Conservation (phyloP, 35 echinoderm and acorn worm genomes). For the Diadema setosum region DNA sequence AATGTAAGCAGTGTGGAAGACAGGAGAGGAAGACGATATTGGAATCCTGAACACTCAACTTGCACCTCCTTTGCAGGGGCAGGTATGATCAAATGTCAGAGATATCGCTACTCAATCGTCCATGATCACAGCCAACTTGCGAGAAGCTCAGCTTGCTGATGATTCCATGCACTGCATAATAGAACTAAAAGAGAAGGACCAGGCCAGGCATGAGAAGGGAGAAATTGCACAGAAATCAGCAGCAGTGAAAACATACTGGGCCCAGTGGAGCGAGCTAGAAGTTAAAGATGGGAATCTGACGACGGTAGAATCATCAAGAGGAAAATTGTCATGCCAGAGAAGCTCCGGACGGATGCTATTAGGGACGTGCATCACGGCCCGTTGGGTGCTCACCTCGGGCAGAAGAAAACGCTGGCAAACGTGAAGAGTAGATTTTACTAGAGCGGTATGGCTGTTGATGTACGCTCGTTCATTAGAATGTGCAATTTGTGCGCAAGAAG, state of each 20-base stretch:
- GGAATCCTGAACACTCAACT: neutral
- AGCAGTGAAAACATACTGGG: neutral
- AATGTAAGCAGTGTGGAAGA: slow-evolving; percentile 22
- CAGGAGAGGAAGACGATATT: neutral
- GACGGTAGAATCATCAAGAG: neutral
- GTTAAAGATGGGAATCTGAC: neutral
- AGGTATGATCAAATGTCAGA: neutral
- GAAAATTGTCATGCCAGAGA: neutral
- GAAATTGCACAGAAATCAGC: neutral
- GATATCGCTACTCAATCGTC: neutral
- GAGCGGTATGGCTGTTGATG: slow-evolving; percentile 5
- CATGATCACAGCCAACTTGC: neutral
- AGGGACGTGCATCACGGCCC: neutral
- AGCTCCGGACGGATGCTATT: neutral
- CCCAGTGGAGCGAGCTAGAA: neutral
- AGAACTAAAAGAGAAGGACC: neutral
- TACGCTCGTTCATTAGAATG: neutral
- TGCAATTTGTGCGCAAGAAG: neutral
- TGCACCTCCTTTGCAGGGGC: neutral
- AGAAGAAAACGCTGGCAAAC: neutral
- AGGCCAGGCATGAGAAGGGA: neutral
- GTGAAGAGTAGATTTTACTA: neutral
- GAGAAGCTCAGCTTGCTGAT: neutral
- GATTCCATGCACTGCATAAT: neutral
- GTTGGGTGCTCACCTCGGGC: neutral